Evolutionary conservation across 1,140 invertebrate species (phyloP).

Genomic region (Pogonus chalceus): DNA sequence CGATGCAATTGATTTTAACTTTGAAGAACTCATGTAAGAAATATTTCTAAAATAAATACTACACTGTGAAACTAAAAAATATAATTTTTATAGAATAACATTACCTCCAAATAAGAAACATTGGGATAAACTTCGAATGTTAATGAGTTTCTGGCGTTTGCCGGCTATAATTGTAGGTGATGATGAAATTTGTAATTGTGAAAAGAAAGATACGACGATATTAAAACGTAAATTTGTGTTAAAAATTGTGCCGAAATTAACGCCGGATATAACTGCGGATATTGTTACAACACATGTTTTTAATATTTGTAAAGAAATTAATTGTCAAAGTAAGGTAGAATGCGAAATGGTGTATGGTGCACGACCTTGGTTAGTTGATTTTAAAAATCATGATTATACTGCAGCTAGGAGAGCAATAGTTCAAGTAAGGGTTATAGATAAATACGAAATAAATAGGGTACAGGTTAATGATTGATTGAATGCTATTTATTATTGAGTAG

Average conservation of each 20-base stretch:
- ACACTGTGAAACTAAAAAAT: background rate
- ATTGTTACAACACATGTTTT: constrained; percentile 21
- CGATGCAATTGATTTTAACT: constrained; percentile 30
- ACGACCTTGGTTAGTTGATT: constrained; percentile 29
- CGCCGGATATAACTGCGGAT: constrained; percentile 20
- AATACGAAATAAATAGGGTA: too few relatives aligned
- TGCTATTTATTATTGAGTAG: background rate
- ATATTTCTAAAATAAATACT: constrained; percentile 1
- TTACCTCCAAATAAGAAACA: constrained; percentile 25
- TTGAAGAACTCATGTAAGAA: constrained; percentile 24
- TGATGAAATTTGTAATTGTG: constrained; percentile 26
- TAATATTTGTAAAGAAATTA: constrained; percentile 22
- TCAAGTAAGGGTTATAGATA: constrained; percentile 21
- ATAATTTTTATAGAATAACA: background rate
- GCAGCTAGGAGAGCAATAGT: constrained; percentile 30
- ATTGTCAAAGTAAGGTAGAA: constrained; percentile 26
- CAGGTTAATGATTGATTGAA: background rate
- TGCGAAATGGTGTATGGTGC: constrained; percentile 20
- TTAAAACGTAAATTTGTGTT: constrained; percentile 28
- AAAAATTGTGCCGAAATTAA: constrained; percentile 32
- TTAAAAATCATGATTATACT: constrained; percentile 23
- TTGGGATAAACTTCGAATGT: constrained; percentile 29
- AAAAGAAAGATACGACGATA: constrained; percentile 24
- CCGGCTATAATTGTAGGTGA: constrained; percentile 27
- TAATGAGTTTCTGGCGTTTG: constrained; percentile 33